phyloP scores from a whole-genome alignment of 2,113 vertebrate species.

The Sitta europaea region DNA sequence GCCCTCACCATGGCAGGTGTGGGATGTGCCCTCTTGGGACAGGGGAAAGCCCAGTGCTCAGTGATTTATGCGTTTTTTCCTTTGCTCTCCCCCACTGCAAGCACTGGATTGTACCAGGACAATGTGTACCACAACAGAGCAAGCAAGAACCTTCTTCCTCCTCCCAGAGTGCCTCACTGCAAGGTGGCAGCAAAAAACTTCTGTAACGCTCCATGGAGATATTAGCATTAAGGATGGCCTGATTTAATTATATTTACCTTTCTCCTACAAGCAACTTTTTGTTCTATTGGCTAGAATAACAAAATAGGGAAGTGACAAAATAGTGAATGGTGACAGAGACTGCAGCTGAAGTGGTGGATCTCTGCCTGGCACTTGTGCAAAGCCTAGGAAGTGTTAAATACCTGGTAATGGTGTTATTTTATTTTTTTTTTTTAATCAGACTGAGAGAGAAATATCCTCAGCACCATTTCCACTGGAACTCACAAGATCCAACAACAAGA shows the following conservation, averaged over 20 bases:
- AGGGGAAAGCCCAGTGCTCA: not conserved
- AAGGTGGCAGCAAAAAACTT: not conserved
- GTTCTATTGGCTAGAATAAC: not conserved
- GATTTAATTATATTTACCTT: not conserved
- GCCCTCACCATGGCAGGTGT: not conserved
- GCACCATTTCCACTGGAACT: not conserved
- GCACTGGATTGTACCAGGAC: not conserved
- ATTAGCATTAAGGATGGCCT: not conserved
- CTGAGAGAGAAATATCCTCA: not conserved
- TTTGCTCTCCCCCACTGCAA: not conserved
- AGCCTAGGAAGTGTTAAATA: not conserved
- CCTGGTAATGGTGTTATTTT: not conserved
- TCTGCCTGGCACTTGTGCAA: not conserved
- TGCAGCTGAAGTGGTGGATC: not conserved
- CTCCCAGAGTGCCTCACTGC: not conserved
- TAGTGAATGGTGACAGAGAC: not conserved
- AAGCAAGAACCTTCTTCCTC: not conserved
- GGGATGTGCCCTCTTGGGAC: not conserved
- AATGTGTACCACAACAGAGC: not conserved
- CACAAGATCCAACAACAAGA: not conserved
- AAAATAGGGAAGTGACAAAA: not conserved
- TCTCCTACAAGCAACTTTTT: not conserved
- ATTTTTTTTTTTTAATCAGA: too few relatives aligned
- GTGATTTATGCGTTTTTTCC: not conserved
- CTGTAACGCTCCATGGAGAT: not conserved